Conservation (phyloP, 2,113 vertebrate genomes). For the Neolamprologus longior region DNA sequence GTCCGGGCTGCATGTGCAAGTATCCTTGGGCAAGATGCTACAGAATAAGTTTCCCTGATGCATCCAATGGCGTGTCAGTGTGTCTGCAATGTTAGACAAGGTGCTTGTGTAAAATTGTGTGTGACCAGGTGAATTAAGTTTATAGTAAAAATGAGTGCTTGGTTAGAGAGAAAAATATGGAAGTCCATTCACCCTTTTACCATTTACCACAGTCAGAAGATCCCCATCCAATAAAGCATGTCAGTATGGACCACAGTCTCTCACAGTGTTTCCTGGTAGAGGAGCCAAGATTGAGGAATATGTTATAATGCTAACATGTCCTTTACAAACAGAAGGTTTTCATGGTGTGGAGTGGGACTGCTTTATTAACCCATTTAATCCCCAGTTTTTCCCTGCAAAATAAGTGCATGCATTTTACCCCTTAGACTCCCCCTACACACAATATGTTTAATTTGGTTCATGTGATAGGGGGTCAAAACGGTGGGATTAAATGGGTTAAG, state of each 20-base stretch:
- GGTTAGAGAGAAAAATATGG: neutral
- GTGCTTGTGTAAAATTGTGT: neutral
- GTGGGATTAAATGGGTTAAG: neutral
- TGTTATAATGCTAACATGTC: neutral
- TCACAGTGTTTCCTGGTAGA: neutral
- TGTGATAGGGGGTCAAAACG: accelerated
- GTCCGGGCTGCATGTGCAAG: neutral
- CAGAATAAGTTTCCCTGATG: neutral
- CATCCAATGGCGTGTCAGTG: accelerated
- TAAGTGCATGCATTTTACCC: neutral
- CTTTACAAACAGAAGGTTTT: neutral
- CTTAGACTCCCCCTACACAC: neutral
- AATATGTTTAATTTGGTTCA: neutral
- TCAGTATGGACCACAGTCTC: neutral
- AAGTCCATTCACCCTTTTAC: accelerated
- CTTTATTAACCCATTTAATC: neutral
- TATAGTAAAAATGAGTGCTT: neutral
- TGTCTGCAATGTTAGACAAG: neutral
- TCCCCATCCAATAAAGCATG: neutral
- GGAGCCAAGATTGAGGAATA: neutral
- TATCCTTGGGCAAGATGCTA: neutral
- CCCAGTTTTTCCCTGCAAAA: neutral
- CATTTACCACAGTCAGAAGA: neutral
- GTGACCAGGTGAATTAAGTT: neutral
- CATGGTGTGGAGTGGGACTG: neutral